These are phyloP conservation scores for Nothocercus nigrocapillus DNA, from an alignment of 2,113 vertebrate species.

Conservation along the genomic window DNA sequence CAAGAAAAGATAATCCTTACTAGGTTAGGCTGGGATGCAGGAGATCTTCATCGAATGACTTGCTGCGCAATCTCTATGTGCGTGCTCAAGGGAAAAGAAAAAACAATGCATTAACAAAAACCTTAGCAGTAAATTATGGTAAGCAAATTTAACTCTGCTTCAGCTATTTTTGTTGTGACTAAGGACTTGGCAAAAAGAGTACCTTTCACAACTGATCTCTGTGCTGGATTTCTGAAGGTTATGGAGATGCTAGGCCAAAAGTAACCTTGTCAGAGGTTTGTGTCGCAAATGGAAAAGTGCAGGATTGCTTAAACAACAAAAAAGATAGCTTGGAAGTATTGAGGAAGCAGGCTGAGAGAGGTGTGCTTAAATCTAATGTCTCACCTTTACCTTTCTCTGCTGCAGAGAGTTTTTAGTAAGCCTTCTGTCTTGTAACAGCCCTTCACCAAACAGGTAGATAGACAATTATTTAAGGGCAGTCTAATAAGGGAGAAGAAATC, in stretches of 20 bases:
- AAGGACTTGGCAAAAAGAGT: not conserved
- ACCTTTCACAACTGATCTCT: not conserved
- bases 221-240: not conserved
- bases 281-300: not conserved
- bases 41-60: not conserved
- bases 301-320: not conserved
- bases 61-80: not conserved
- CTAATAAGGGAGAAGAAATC: not conserved
- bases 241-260: fast-evolving
- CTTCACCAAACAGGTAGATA: not conserved
- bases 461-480: not conserved
- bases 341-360: not conserved
- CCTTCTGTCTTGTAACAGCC: not conserved
- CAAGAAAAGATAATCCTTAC: not conserved
- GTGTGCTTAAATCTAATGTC: not conserved
- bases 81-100: not conserved
- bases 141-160: not conserved
- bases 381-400: not conserved
- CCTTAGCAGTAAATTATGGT: fast-evolving
- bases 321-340: not conserved
- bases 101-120: not conserved
- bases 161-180: fast-evolving
- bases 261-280: not conserved
- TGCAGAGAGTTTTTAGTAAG: not conserved
- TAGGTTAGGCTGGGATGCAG: not conserved